A percentile compares a stretch with the other conserved stretches of the same genome.
Evolutionary conservation across 2,797 vertebrate species (phyloP).

Genomic region (Prionace glauca): DNA sequence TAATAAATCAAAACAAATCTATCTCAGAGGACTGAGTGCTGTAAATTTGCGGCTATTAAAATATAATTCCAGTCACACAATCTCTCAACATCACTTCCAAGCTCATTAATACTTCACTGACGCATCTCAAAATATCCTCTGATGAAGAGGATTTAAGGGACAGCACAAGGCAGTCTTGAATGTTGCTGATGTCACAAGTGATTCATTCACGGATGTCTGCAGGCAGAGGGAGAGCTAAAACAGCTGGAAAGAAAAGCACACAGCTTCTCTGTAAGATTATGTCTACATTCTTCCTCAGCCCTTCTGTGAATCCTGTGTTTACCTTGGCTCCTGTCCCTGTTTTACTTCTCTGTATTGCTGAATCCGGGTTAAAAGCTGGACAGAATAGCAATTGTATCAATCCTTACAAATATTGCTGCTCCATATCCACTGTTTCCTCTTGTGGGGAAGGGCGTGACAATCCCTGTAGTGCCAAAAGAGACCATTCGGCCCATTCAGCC

Average conservation of each 20-base stretch:
- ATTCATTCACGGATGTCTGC: neutral
- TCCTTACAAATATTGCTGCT: neutral
- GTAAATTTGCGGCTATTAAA: neutral
- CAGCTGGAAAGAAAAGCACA: neutral
- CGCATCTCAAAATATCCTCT: neutral
- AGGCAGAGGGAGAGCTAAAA: neutral
- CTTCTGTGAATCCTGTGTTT: too few species aligned
- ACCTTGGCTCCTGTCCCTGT: neutral
- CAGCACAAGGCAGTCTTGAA: neutral
- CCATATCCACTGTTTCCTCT: neutral
- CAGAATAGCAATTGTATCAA: neutral
- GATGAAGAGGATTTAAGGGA: too few species aligned
- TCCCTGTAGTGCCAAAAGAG: neutral
- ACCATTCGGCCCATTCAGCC: too few species aligned
- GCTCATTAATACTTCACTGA: neutral
- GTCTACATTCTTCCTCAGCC: neutral
- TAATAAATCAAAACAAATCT: too few species aligned
- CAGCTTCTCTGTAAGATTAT: neutral
- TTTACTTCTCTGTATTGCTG: neutral
- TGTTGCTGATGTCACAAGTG: neutral
- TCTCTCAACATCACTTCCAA: neutral
- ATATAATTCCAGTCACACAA: neutral
- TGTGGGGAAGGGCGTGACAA: neutral
- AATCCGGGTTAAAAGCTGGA: neutral
- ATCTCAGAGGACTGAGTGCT: neutral